These are phyloP conservation scores for Carapus acus DNA, from an alignment of 2,797 vertebrate species.

Conservation along the genomic window DNA sequence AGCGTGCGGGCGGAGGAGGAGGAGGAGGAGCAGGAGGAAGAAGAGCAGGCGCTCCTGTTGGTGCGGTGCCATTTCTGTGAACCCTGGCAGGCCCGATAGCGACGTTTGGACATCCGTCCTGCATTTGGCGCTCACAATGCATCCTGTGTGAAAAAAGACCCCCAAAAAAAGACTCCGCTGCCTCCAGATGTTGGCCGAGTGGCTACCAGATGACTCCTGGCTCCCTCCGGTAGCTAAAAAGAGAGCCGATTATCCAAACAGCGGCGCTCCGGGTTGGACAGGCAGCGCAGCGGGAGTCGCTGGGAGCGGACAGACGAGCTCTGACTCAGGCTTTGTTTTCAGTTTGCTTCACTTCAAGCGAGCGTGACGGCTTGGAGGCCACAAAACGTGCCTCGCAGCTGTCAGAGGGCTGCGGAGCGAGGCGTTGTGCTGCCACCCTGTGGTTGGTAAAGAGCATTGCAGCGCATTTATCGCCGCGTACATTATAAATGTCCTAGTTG, in stretches of 20 bases:
- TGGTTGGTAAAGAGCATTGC: slow-evolving; percentile 24
- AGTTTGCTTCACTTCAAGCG: slow-evolving; percentile 10
- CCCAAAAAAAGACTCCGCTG: background rate
- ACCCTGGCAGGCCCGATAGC: background rate
- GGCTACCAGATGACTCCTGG: background rate
- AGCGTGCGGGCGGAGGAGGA: slow-evolving; percentile 2
- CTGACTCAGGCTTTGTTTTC: slow-evolving; percentile 17
- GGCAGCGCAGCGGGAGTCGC: too few relatives aligned
- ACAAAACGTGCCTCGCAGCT: slow-evolving; percentile 5
- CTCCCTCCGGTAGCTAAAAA: background rate
- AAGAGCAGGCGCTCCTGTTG: background rate
- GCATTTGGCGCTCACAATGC: background rate
- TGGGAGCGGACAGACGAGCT: background rate
- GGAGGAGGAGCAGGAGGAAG: too few relatives aligned
- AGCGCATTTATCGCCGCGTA: slow-evolving; percentile 6
- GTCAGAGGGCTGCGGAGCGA: slow-evolving; percentile 9
- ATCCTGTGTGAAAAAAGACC: background rate
- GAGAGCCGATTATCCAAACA: background rate
- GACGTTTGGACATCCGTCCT: background rate
- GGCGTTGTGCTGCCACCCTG: slow-evolving; percentile 47
- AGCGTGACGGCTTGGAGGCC: slow-evolving; percentile 15
- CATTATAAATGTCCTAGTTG: slow-evolving; percentile 22
- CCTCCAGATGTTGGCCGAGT: background rate
- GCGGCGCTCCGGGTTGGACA: background rate
- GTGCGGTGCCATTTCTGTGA: background rate